Evolutionary conservation across 2,888 invertebrate genomes (phyloP).

Genomic region (Eupithecia exiguata): DNA sequence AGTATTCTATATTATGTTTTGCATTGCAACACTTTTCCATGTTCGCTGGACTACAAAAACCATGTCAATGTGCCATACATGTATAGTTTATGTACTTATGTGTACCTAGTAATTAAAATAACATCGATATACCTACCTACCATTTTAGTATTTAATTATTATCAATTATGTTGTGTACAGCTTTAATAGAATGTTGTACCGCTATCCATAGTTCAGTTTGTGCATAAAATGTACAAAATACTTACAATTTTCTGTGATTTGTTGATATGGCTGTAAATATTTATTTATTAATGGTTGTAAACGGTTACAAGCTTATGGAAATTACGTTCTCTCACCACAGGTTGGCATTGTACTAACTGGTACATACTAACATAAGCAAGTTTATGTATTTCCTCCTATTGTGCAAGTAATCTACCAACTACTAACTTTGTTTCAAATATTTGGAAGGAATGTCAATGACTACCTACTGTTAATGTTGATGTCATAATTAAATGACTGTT

Average conservation of each 20-base stretch:
- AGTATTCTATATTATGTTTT: neutral
- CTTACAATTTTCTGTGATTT: constrained; percentile 41
- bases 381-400: constrained; percentile 5
- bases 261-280: constrained; percentile 25
- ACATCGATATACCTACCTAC: neutral
- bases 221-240: constrained; percentile 49
- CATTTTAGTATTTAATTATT: neutral
- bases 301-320: constrained; percentile 10
- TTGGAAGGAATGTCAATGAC: neutral
- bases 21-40: constrained; percentile 1
- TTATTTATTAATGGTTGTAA: neutral
- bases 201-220: constrained; percentile 44
- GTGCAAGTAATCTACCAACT: neutral
- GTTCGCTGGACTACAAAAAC: constrained; percentile 7
- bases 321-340: neutral
- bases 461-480: neutral
- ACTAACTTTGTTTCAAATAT: neutral
- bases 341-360: neutral
- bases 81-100: neutral
- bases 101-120: neutral
- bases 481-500: constrained; percentile 8
- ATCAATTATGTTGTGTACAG: constrained; percentile 12
- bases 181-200: constrained; percentile 27
- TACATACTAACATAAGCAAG: neutral
- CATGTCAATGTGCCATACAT: neutral